Evolutionary conservation across 2,797 vertebrate species (phyloP).

Genomic region (Catostomus latipinnis): DNA sequence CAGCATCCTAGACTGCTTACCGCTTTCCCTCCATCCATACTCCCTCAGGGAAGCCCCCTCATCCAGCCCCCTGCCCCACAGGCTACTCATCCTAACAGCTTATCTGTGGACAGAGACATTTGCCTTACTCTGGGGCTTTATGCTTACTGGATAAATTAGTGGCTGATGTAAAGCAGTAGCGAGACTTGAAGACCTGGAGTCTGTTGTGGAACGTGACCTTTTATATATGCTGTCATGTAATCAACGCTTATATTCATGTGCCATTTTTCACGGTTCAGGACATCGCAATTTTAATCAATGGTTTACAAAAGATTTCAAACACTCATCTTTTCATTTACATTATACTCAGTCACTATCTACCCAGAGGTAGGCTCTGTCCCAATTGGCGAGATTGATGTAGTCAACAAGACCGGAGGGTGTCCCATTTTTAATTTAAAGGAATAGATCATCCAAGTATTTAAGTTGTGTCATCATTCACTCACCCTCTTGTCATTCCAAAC

Average conservation of each 20-base stretch:
- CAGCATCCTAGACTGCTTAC: slow-evolving; percentile 27
- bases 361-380: neutral
- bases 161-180: slow-evolving; percentile 24
- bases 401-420: too few relatives aligned
- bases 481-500: too few relatives aligned
- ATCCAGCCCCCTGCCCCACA: slow-evolving; percentile 58
- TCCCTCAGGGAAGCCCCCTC: slow-evolving; percentile 78
- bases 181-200: slow-evolving; percentile 18
- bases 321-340: slow-evolving; percentile 12
- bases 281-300: neutral
- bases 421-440: too few relatives aligned
- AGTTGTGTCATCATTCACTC: too few relatives aligned
- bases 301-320: slow-evolving; percentile 31
- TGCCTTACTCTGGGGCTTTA: slow-evolving; percentile 5
- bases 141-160: neutral
- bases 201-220: slow-evolving; percentile 40
- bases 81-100: neutral
- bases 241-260: slow-evolving; percentile 32
- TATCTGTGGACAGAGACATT: slow-evolving; percentile 37
- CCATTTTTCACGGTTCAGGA: slow-evolving; percentile 35
- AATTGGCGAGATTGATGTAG: too few relatives aligned
- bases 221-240: slow-evolving; percentile 36
- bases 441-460: too few relatives aligned
- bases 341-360: neutral
- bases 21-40: slow-evolving; percentile 67